Base-by-base conservation (phyloP, 2,113 vertebrate genomes). In the Hucho hucho region DNA sequence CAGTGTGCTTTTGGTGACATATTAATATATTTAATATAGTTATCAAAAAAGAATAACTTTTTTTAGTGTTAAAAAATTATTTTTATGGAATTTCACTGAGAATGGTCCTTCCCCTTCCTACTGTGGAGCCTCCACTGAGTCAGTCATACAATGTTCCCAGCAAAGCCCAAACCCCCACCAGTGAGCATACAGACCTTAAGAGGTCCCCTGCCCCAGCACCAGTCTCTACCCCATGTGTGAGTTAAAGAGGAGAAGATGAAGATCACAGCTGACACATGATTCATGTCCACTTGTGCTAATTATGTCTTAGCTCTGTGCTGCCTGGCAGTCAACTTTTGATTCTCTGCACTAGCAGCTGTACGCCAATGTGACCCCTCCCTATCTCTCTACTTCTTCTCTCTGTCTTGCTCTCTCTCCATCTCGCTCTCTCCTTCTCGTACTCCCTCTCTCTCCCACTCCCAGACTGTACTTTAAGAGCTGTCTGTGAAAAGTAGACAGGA, bases 281-380 rank as follows among this genome's bases (percentile, higher is more conserved):
- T 69, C 79, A 79, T 72, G 84, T 80, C 86, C 72, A 65, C 79
- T 84, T 75, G 83, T 6, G 25, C 82, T 89, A 83, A 87, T 87
- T 72, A 81, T 37, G 69, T 78, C 73, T 82, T 86, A 66, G 85
- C 47, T 13, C 79, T 7, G 72, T 70, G 80, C 69, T 29, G 22
- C 73, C 61, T 69, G 71, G 77, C 79, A 77, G 74, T 75, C 76
- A 74, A 61, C 79, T 86, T 86, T 81, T 83, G 67, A 85, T 83
- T 85, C 76, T 70, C 26, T 26, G 24, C 79, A 76, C 20, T 29
- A 74, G 68, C 75, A 79, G 69, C 81, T 83, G 76, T 82, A 70
- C 66, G 46, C 69, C 49, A 22, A 53, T 74, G 24, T 75, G 68
- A 25, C 3, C 70, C 78, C 73, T 81, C 74, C 66, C 73, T 77